These are phyloP conservation scores for Hylomyscus alleni DNA, from an alignment of 2,797 vertebrate genomes.

Conservation along the genomic window DNA sequence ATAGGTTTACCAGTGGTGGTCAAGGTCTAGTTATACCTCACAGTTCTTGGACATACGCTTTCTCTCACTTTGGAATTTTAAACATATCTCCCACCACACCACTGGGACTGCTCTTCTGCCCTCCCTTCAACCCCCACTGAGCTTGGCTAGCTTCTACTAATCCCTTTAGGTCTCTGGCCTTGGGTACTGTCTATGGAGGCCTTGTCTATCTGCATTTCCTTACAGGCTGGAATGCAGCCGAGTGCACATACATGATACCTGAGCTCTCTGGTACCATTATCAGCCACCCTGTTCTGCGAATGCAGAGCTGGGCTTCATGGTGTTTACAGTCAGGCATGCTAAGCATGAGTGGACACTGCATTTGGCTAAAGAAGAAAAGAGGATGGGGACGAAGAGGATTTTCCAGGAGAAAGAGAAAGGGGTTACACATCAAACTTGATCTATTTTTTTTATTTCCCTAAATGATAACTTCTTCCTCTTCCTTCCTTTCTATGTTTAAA, in stretches of 20 bases:
- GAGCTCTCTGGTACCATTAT: background rate
- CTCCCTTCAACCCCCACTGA: too few relatives aligned
- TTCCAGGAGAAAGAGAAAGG: background rate
- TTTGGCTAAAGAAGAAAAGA: background rate
- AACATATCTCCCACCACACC: too few relatives aligned
- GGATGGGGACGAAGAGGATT: background rate
- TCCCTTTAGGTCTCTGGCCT: background rate
- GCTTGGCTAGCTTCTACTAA: background rate
- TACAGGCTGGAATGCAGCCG: background rate
- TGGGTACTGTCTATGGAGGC: background rate
- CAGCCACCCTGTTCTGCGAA: background rate
- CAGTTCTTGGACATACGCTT: background rate
- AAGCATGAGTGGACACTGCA: background rate
- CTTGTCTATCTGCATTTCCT: background rate
- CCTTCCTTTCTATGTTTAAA: background rate
- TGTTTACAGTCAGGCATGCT: background rate
- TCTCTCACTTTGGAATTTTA: background rate
- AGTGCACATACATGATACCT: background rate
- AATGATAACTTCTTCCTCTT: background rate
- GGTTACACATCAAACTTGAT: background rate
- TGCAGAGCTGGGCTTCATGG: background rate
- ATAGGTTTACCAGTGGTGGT: background rate
- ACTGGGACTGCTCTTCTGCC: background rate
- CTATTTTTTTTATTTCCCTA: background rate
- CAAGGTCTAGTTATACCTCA: background rate